A percentile compares a stretch with the other conserved stretches of the same genome.
These are phyloP conservation scores for Caenorhabditis sp. DNA, from an alignment of 2,888 invertebrate genomes.

Conservation along the genomic window DNA sequence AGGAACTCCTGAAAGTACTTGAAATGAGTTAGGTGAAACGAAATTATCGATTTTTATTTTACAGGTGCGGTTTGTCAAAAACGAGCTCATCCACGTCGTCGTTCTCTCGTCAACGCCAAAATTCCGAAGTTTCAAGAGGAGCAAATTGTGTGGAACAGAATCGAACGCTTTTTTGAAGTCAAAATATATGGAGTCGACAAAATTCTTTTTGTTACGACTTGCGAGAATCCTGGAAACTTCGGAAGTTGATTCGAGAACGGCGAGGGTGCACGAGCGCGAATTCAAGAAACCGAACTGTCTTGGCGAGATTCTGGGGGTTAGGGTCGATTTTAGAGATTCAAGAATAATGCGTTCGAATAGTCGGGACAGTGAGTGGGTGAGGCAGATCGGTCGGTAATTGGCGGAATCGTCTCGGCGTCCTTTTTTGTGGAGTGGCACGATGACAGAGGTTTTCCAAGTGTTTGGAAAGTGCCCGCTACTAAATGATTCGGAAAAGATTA, in stretches of 20 bases:
- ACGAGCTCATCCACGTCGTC: neutral
- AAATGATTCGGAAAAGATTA: constrained; percentile 3
- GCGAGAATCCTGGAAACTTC: neutral
- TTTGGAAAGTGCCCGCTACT: neutral
- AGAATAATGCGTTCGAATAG: neutral
- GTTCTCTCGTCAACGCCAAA: neutral
- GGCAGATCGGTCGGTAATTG: neutral
- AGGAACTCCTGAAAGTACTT: neutral
- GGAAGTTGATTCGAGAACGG: neutral
- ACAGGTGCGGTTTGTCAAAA: neutral
- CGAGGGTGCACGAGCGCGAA: neutral
- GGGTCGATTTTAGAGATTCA: neutral
- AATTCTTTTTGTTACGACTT: neutral
- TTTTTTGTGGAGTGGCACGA: constrained; percentile 17
- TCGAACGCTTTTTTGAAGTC: constrained; percentile 27
- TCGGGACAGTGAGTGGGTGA: neutral
- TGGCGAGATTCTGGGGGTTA: neutral
- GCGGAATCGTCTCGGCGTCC: neutral
- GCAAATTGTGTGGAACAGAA: constrained; percentile 13
- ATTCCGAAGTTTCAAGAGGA: neutral
- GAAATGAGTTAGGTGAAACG: neutral
- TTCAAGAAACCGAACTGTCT: neutral
- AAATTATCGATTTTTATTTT: neutral
- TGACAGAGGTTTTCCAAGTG: neutral
- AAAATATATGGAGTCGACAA: neutral